phyloP scores from a whole-genome alignment of 1,140 invertebrate species.

The Nylanderia fulva region DNA sequence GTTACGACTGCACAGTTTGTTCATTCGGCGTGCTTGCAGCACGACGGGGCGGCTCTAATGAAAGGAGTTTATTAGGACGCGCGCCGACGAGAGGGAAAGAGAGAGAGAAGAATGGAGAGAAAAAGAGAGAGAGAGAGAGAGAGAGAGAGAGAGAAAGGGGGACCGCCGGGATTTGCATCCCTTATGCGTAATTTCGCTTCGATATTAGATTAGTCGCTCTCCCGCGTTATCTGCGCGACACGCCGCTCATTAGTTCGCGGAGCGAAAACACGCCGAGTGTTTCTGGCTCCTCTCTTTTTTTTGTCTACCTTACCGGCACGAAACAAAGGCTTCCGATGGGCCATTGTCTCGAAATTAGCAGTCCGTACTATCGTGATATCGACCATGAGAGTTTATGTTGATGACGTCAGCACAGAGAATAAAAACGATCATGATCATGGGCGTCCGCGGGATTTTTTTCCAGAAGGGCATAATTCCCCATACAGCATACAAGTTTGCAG shows the following conservation, averaged over 20 bases:
- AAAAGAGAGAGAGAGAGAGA: too few species aligned
- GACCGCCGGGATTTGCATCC: slow-evolving; percentile 75
- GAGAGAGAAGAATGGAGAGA: too few species aligned
- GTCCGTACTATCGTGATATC: slow-evolving; percentile 44
- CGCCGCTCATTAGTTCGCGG: slow-evolving; percentile 69
- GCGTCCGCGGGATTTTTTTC: too few species aligned
- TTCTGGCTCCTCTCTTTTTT: slow-evolving; percentile 12
- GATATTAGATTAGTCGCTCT: slow-evolving; percentile 78
- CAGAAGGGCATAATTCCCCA: too few species aligned
- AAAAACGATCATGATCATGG: slow-evolving; percentile 11
- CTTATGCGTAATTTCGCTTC: slow-evolving; percentile 79
- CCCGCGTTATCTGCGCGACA: slow-evolving; percentile 68
- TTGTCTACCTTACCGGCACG: slow-evolving; percentile 49
- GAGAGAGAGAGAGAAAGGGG: background rate
- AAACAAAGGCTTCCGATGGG: slow-evolving; percentile 68
- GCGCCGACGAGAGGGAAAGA: slow-evolving; percentile 53
- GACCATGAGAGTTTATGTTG: too few species aligned
- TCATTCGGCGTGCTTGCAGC: slow-evolving; percentile 63
- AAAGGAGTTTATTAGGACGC: slow-evolving; percentile 76
- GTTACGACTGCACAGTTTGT: slow-evolving; percentile 75
- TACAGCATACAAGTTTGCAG: too few species aligned
- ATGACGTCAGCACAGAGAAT: too few species aligned
- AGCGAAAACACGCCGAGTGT: slow-evolving; percentile 48
- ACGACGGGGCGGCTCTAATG: slow-evolving; percentile 67
- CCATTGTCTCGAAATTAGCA: slow-evolving; percentile 75